These are phyloP conservation scores for Lithophane semibrunnea DNA, from an alignment of 2,888 invertebrate species.

Conservation along the genomic window DNA sequence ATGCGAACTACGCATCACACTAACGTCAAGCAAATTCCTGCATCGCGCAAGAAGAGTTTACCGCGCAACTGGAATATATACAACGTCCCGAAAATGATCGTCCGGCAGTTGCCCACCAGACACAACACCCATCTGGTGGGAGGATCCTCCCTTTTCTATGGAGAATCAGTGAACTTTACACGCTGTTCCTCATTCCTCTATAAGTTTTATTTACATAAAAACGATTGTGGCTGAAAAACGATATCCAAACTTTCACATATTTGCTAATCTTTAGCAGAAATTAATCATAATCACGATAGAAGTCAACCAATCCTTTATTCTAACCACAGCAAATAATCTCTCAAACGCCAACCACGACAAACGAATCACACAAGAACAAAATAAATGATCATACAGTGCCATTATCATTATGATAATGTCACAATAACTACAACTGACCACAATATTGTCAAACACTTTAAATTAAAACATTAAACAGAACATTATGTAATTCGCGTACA, in stretches of 20 bases:
- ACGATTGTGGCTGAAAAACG: neutral
- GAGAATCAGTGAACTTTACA: no score
- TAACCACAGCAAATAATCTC: conserved; percentile 5
- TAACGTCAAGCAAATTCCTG: no score
- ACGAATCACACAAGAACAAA: conserved; percentile 10
- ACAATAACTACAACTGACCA: conserved; percentile 4
- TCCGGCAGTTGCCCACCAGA: no score
- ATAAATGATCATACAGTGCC: conserved; percentile 15
- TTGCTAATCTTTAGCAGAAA: conserved; percentile 5
- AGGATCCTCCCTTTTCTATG: no score
- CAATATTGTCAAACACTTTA: conserved; percentile 20
- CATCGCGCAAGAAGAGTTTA: no score
- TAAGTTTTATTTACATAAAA: no score
- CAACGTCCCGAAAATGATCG: no score
- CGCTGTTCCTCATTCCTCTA: no score
- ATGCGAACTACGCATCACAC: no score
- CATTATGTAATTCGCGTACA: conserved; percentile 36
- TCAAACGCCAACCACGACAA: conserved; percentile 21
- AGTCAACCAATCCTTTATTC: conserved; percentile 1
- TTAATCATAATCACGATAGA: neutral
- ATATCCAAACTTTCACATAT: neutral
- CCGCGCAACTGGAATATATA: no score
- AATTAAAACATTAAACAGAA: conserved; percentile 48
- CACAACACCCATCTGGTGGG: no score
- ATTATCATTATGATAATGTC: conserved; percentile 29